Conservation (phyloP, 2,797 vertebrate species). For the Coracias cyanogaster region DNA sequence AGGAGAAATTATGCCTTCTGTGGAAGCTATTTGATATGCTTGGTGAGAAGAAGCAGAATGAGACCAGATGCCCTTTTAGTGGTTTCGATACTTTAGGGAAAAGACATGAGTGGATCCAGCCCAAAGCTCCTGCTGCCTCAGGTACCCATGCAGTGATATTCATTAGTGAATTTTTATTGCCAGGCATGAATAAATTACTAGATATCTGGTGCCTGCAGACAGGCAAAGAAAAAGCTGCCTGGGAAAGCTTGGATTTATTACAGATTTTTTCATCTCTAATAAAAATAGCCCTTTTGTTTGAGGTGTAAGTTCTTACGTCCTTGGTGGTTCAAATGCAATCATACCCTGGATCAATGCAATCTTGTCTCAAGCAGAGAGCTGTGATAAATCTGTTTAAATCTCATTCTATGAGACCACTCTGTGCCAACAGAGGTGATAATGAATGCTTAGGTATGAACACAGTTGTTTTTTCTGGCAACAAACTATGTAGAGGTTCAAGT, state of each 20-base stretch:
- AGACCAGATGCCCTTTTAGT: slow-evolving; percentile 8
- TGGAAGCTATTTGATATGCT: background rate
- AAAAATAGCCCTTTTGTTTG: background rate
- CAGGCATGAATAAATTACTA: slow-evolving; percentile 41
- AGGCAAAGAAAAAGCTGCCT: slow-evolving; percentile 14
- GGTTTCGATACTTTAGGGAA: background rate
- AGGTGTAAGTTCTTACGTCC: slow-evolving; percentile 8
- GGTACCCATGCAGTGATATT: background rate
- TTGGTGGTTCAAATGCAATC: slow-evolving; percentile 3
- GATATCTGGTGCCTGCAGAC: slow-evolving; percentile 31
- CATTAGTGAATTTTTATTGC: slow-evolving; percentile 36
- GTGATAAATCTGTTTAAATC: slow-evolving; percentile 34
- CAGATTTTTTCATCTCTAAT: background rate
- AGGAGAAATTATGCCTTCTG: background rate
- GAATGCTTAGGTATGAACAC: slow-evolving; percentile 26
- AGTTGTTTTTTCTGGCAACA: background rate
- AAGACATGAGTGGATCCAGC: background rate
- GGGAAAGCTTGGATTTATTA: slow-evolving; percentile 26
- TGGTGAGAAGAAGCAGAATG: background rate
- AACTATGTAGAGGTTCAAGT: background rate
- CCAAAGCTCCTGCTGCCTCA: slow-evolving; percentile 14
- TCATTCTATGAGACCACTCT: slow-evolving; percentile 3
- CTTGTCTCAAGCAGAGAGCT: background rate
- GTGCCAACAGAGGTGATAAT: slow-evolving; percentile 30
- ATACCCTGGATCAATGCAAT: slow-evolving; percentile 25